These are phyloP conservation scores for Sparidentex hasta DNA, from an alignment of 2,797 vertebrate genomes.

Conservation along the genomic window DNA sequence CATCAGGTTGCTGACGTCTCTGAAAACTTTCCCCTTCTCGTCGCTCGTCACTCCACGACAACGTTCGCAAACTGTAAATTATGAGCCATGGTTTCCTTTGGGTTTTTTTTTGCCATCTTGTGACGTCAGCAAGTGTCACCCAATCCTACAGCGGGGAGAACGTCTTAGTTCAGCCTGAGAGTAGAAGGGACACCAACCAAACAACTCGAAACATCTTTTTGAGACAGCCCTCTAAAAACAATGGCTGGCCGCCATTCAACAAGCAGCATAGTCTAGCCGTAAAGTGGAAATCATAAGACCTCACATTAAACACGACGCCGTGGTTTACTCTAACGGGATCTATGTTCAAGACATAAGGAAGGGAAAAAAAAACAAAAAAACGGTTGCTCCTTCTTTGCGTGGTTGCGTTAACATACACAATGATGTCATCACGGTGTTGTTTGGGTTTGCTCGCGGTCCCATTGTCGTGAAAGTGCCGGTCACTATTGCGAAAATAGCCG, in stretches of 20 bases:
- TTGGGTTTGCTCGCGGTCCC: neutral
- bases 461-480: constrained; percentile 23
- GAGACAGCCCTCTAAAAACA: neutral
- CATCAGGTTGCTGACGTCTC: neutral
- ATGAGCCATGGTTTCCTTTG: neutral
- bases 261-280: neutral
- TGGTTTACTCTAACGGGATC: constrained; percentile 19
- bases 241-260: neutral
- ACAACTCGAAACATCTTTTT: neutral
- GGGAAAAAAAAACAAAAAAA: constrained; percentile 9
- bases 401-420: constrained; percentile 19
- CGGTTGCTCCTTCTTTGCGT: neutral
- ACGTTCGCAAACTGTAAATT: neutral
- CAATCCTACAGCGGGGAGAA: neutral
- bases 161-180: neutral
- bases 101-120: neutral
- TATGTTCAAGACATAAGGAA: neutral
- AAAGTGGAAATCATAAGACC: neutral
- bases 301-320: neutral
- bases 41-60: neutral
- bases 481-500: constrained; percentile 19
- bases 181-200: neutral
- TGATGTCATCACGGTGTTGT: constrained; percentile 1
- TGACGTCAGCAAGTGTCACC: neutral
- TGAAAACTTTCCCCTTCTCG: neutral